These are phyloP conservation scores for Myzus persicae DNA, from an alignment of 1,140 invertebrate species.

Conservation along the genomic window DNA sequence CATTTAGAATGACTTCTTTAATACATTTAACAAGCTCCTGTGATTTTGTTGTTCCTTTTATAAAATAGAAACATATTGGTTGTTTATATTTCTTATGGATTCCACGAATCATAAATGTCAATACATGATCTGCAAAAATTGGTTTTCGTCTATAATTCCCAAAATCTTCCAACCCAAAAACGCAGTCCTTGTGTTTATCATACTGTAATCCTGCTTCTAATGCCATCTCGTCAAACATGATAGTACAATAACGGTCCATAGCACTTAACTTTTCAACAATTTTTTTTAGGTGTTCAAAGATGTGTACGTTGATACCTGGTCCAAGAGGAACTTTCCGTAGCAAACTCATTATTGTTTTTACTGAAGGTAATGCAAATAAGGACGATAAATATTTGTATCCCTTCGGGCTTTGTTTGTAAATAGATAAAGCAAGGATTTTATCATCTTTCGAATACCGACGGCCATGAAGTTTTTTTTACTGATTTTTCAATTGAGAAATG, in stretches of 20 bases:
- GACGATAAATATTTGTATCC: background rate
- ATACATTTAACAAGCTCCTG: background rate
- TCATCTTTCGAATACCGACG: background rate
- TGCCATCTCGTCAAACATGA: background rate
- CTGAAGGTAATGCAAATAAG: background rate
- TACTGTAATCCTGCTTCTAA: background rate
- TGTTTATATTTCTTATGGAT: background rate
- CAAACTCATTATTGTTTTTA: background rate
- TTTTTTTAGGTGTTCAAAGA: background rate
- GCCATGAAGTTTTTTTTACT: background rate
- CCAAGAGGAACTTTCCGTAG: background rate
- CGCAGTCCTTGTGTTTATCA: background rate
- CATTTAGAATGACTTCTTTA: background rate
- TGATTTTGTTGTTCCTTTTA: background rate
- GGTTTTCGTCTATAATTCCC: background rate
- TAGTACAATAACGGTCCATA: background rate
- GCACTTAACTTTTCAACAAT: background rate
- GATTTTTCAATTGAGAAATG: background rate
- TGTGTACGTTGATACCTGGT: background rate
- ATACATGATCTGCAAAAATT: background rate
- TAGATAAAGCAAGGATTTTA: background rate
- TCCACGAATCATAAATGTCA: background rate
- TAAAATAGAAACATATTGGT: background rate
- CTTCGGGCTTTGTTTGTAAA: background rate
- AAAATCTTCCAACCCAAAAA: background rate